Conservation (phyloP, 1,140 invertebrate genomes). For the Hypsibius dujardini region DNA sequence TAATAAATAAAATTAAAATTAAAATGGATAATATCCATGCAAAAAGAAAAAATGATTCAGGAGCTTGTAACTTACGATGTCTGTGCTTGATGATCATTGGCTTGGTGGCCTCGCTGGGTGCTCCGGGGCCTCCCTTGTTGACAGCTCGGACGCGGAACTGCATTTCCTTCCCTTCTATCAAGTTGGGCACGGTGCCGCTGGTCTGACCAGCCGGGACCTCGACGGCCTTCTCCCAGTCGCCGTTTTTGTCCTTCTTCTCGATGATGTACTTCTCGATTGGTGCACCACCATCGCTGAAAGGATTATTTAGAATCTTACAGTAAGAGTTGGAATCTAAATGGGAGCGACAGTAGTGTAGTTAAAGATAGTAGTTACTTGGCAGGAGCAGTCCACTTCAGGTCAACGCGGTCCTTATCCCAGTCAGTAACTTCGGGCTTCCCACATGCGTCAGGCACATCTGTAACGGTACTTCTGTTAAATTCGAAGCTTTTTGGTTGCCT, state of each 20-base stretch:
- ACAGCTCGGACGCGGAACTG: slow-evolving; percentile 83
- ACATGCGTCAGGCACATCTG: slow-evolving; percentile 63
- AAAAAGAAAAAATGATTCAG: too few species aligned
- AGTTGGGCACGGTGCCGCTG: slow-evolving; percentile 65
- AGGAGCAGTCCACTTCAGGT: slow-evolving; percentile 84
- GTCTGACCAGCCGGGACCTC: slow-evolving; percentile 81
- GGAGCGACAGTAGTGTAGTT: too few species aligned
- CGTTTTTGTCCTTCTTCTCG: slow-evolving; percentile 74
- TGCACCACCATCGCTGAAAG: slow-evolving; percentile 60
- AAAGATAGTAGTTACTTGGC: slow-evolving; percentile 31
- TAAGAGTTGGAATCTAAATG: too few species aligned
- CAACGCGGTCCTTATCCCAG: slow-evolving; percentile 78
- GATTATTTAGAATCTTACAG: slow-evolving; percentile 21
- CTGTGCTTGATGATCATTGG: slow-evolving; percentile 85
- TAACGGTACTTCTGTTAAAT: slow-evolving; percentile 26
- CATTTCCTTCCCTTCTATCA: slow-evolving; percentile 82
- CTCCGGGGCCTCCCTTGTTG: slow-evolving; percentile 86
- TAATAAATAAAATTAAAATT: not conserved
- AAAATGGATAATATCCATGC: too few species aligned
- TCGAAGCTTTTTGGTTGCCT: not conserved
- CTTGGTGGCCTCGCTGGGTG: slow-evolving; percentile 80
- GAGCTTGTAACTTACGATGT: slow-evolving; percentile 48
- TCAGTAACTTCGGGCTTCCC: slow-evolving; percentile 74
- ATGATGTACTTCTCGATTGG: slow-evolving; percentile 91
- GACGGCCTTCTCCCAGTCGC: slow-evolving; percentile 76